Percentiles rank a stretch among this genome's conserved stretches.
These are phyloP conservation scores for Schizopygopsis malacanthus DNA, from an alignment of 2,797 vertebrate species.

Conservation along the genomic window DNA sequence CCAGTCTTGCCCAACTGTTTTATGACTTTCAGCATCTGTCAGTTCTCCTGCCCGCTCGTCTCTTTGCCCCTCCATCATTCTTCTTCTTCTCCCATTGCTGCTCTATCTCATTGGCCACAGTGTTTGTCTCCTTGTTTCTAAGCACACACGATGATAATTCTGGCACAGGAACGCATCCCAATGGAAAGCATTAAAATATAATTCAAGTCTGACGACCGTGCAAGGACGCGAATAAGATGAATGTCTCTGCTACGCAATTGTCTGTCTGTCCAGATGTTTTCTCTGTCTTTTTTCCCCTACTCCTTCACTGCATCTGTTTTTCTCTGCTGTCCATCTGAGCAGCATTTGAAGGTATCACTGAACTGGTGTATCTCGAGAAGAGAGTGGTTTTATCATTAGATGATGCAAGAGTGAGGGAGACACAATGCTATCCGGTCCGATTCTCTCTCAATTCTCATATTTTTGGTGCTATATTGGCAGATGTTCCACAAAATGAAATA, in stretches of 20 bases:
- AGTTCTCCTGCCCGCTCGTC: slow-evolving; percentile 23
- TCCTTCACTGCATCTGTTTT: slow-evolving; percentile 54
- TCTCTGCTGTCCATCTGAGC: slow-evolving; percentile 48
- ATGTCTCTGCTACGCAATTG: slow-evolving; percentile 58
- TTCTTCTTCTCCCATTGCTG: slow-evolving; percentile 14
- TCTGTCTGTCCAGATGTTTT: slow-evolving; percentile 65
- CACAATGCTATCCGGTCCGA: slow-evolving; percentile 30
- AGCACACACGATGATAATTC: slow-evolving; percentile 56
- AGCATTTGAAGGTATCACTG: slow-evolving; percentile 49
- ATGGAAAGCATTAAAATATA: slow-evolving; percentile 64
- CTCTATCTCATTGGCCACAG: slow-evolving; percentile 35
- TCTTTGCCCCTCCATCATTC: slow-evolving; percentile 12
- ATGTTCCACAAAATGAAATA: not conserved
- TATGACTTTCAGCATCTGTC: slow-evolving; percentile 35
- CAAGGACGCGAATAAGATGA: slow-evolving; percentile 61
- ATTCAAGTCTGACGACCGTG: slow-evolving; percentile 63
- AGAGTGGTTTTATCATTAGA: slow-evolving; percentile 59
- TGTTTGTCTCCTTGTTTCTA: slow-evolving; percentile 53
- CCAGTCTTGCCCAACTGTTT: slow-evolving; percentile 25
- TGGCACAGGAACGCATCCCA: slow-evolving; percentile 60
- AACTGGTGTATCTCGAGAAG: slow-evolving; percentile 45
- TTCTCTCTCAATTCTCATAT: not conserved
- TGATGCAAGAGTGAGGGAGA: slow-evolving; percentile 61
- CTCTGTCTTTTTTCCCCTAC: slow-evolving; percentile 54
- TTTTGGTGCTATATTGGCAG: not conserved